A percentile compares a stretch with the other conserved stretches of the same genome.
Evolutionary conservation across 2,113 vertebrate species (phyloP).

Genomic region (zebrafish (Danio rerio)): GRCz12tu NC_133196.1:47807501-47808000

Average conservation of each 20-base stretch:
- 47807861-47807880: slow-evolving; percentile 72
- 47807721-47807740: background rate
- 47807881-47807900: slow-evolving; percentile 77
- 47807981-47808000: too few relatives aligned
- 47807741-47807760: too few relatives aligned
- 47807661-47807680: slow-evolving; percentile 72
- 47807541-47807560: slow-evolving; percentile 75
- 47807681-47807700: slow-evolving; percentile 71
- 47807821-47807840: slow-evolving; percentile 76
- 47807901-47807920: slow-evolving; percentile 75
- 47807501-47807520: too few relatives aligned
- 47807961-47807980: too few relatives aligned
- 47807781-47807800: slow-evolving; percentile 63
- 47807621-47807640: slow-evolving; percentile 68
- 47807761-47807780: background rate
- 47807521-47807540: too few relatives aligned
- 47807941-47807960: too few relatives aligned
- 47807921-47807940: background rate
- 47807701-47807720: slow-evolving; percentile 58
- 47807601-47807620: slow-evolving; percentile 67
- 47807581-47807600: slow-evolving; percentile 71
- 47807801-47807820: slow-evolving; percentile 80
- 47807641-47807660: slow-evolving; percentile 54
- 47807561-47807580: slow-evolving; percentile 74
- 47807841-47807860: slow-evolving; percentile 70